These are phyloP conservation scores for Clarias laeviceps DNA, from an alignment of 2,797 vertebrate species.

Conservation along the genomic window DNA sequence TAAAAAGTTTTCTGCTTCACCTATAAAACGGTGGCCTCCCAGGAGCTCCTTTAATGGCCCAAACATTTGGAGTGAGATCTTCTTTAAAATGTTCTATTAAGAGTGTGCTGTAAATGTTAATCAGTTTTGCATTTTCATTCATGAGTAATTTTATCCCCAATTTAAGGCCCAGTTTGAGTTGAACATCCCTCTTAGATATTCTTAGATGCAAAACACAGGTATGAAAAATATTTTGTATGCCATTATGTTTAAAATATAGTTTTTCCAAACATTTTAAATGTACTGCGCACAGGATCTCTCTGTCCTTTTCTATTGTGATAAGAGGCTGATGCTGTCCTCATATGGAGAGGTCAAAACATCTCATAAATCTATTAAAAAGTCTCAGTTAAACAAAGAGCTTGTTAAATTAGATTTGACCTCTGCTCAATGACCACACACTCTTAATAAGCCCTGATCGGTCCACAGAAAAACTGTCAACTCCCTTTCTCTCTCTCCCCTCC, in stretches of 20 bases:
- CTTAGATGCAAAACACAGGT: background rate
- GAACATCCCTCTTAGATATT: too few relatives aligned
- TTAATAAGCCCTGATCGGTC: constrained; percentile 27
- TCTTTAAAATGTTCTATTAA: too few relatives aligned
- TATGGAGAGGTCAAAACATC: constrained; percentile 22
- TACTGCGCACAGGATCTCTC: background rate
- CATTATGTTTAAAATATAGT: background rate
- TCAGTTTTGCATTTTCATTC: too few relatives aligned
- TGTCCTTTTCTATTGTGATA: background rate
- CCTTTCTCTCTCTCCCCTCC: constrained; percentile 23
- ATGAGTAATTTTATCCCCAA: too few relatives aligned
- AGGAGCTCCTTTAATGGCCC: too few relatives aligned
- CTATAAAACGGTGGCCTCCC: too few relatives aligned
- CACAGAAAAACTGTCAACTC: constrained; percentile 21
- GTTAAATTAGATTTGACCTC: constrained; percentile 38
- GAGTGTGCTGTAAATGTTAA: too few relatives aligned
- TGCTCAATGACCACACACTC: constrained; percentile 30
- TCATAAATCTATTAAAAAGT: constrained; percentile 25
- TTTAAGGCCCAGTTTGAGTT: too few relatives aligned
- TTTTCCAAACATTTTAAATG: background rate
- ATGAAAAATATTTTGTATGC: background rate
- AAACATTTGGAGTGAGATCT: too few relatives aligned
- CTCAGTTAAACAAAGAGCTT: constrained; percentile 34
- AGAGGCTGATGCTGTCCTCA: constrained; percentile 19
- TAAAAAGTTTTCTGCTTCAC: too few relatives aligned